Base-by-base conservation (phyloP, 2,888 invertebrate species). In the Cataglyphis cursor region DNA sequence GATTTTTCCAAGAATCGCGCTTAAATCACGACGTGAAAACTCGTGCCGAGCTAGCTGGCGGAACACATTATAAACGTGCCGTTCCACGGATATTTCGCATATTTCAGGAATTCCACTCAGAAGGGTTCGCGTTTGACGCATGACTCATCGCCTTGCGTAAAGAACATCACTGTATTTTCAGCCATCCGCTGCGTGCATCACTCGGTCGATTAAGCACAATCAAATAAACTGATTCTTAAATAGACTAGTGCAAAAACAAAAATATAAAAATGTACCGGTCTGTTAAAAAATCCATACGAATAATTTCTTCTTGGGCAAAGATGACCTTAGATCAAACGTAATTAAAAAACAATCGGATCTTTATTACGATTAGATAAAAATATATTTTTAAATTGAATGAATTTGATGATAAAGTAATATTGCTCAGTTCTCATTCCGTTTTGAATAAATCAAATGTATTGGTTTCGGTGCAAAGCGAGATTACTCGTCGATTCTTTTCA, bases 61-160 rank as follows among this genome's bases (percentile, higher is more conserved):
- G 85, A 89, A 84, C 87, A 81, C 87, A 87, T 89, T 91, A 91
- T 91, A 88, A 90, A 87, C 88, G 87, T 83, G 80, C 86, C 91
- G 81, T 87, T 87, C 88, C 87, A 57, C 73, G 87, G 74, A 91
- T 92, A 89, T 92, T 90, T 89, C 89, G 86, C 91, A 91, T 91
- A 91, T 90, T 90, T 88, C 75, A 88, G 87, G 87, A 88, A 92
- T 91, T 90, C 91, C 91, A 51, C 70, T 85, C 82, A 70, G 84
- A 86, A 90, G 88, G 87, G 85, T 87, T 74, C 84, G 84, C 86
- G 84, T 89, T 91, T 88, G 88, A 86, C 87, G 87, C 88, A 85
- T 87, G 87, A 87, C 87, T 89, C 82, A 83, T 64, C 72, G 66
- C 31, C 83, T 70, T 64, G 78, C 82, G 78, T 85, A 89, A 87